A percentile compares a stretch with the other conserved stretches of the same genome.
These are phyloP conservation scores for Chrysopa pallens DNA, from an alignment of 1,140 invertebrate genomes.

Conservation along the genomic window DNA sequence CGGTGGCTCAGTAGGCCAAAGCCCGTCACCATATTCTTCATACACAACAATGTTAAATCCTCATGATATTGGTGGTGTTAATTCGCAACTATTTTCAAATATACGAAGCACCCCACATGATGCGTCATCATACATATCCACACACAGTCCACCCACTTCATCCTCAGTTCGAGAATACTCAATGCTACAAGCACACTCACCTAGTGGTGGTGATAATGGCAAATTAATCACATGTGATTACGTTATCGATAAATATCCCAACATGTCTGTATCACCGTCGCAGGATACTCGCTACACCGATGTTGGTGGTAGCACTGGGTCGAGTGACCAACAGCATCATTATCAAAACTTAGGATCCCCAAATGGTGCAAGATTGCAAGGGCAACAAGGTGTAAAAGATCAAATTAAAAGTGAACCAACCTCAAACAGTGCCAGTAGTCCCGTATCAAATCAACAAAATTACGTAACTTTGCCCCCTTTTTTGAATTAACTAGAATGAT, in stretches of 20 bases:
- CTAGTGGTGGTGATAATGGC: slow-evolving; percentile 24
- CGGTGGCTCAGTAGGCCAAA: slow-evolving; percentile 15
- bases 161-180: slow-evolving; percentile 38
- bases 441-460: slow-evolving; percentile 33
- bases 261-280: slow-evolving; percentile 11
- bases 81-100: slow-evolving; percentile 35
- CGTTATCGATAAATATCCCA: slow-evolving; percentile 24
- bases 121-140: slow-evolving; percentile 35
- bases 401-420: slow-evolving; percentile 27
- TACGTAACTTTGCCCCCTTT: slow-evolving; percentile 55
- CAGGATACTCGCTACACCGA: not conserved
- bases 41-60: slow-evolving; percentile 48
- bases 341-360: slow-evolving; percentile 16
- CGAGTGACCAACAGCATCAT: slow-evolving; percentile 21
- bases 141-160: slow-evolving; percentile 30
- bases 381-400: slow-evolving; percentile 32
- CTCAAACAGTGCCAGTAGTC: slow-evolving; percentile 28
- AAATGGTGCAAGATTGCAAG: slow-evolving; percentile 31
- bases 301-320: slow-evolving; percentile 18
- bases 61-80: slow-evolving; percentile 28
- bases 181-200: slow-evolving; percentile 44
- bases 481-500: slow-evolving; percentile 34
- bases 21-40: slow-evolving; percentile 23
- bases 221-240: slow-evolving; percentile 22
- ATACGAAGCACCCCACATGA: slow-evolving; percentile 33